Evolutionary conservation across 1,140 invertebrate genomes (phyloP), one percentile per base, ranked within the genome.

Genomic region (Pollicipes pollicipes): DNA sequence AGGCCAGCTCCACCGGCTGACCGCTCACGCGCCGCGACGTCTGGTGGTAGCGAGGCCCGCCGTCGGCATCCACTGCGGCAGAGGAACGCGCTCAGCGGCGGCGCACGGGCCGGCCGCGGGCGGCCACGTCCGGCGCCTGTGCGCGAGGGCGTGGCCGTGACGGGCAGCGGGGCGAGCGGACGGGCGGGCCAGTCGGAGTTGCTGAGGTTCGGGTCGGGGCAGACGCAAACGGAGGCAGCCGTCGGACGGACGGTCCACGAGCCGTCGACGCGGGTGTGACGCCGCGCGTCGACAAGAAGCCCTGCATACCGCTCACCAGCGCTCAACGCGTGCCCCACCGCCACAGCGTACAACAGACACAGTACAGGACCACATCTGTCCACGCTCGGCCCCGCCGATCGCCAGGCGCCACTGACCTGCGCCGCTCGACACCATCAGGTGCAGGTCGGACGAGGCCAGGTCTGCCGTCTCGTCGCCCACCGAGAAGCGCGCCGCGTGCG

Each of bases 371-470:
- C 16, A 35, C n/a, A n/a, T n/a, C n/a, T n/a, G n/a, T n/a, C n/a
- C n/a, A n/a, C n/a, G n/a, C n/a, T n/a, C n/a, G n/a, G 24, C 37
- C 10, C 37, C 24, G 10, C 37, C 10, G 24, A 24, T 45, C 37
- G 10, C 77, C 70, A 37, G 13, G 32, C 10, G 37, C 37, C 26
- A 64, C 63, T 28, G 17, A 35, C 77, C 74, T 71, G 81, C 79
- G 30, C 91, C 90, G 73, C 86, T 80, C 26, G 90, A 89, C 0
- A 93, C 75, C 66, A 94, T 83, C 58, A 93, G 76, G 77, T 89
- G 83, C 78, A 89, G 92, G 72, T 84, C 84, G 8, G 85, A 83
- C 64, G 84, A 85, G 26, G 83, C 83, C 71, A 94, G 81, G 81
- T 94, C 87, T 76, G 87, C 93, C 3, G 78, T 82, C 70, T 79